A percentile compares a stretch with the other conserved stretches of the same genome.
Conservation (phyloP, 2,888 invertebrate species). For the Troides aeacus region DNA sequence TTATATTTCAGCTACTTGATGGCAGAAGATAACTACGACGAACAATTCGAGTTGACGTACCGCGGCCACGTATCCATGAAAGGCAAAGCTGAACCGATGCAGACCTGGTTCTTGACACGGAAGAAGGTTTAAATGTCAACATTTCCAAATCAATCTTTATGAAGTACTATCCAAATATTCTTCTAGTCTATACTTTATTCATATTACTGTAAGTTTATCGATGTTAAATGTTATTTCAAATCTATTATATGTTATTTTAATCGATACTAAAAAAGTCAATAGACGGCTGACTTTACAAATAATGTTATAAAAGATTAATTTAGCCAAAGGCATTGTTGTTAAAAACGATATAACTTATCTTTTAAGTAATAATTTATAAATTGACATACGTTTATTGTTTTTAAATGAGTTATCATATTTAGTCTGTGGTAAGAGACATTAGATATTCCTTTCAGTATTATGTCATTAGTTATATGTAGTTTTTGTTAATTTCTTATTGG, state of each 20-base stretch:
- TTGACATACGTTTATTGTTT: no score
- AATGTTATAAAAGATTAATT: no score
- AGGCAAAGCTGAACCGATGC: slow-evolving; percentile 96
- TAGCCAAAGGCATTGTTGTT: no score
- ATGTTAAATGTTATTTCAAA: not conserved
- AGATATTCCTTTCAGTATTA: no score
- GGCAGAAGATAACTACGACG: slow-evolving; percentile 90
- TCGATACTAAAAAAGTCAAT: not conserved
- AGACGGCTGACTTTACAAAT: not conserved
- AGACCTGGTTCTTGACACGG: slow-evolving; percentile 90
- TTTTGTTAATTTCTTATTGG: not conserved
- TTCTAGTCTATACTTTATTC: not conserved
- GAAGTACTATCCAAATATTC: not conserved
- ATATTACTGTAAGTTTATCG: not conserved
- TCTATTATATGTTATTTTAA: not conserved
- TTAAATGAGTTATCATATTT: no score
- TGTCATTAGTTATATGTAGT: not conserved
- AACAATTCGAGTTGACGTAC: slow-evolving; percentile 90
- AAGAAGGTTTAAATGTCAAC: slow-evolving; percentile 47
- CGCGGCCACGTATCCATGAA: slow-evolving; percentile 95
- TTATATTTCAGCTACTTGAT: slow-evolving; percentile 83
- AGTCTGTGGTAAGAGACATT: no score
- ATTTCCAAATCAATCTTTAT: not conserved
- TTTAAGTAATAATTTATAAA: no score
- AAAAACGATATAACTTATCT: no score